Conservation (phyloP, 2,888 invertebrate species). For the Hipparchia semele region DNA sequence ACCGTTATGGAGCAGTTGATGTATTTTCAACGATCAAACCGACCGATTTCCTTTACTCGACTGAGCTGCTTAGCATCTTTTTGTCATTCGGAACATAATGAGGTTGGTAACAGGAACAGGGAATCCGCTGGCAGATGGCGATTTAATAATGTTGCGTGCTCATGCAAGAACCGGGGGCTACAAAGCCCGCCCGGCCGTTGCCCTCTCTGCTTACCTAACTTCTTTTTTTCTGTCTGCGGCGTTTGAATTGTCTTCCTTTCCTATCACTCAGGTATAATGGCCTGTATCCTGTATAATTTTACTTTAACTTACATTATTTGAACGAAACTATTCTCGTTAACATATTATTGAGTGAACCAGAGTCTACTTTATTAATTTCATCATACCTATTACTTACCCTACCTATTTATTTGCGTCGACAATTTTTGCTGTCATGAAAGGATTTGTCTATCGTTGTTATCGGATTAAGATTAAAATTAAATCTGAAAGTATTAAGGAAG, state of each 20-base stretch:
- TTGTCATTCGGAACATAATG: conserved; percentile 27
- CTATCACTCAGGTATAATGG: conserved; percentile 30
- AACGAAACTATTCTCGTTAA: neutral
- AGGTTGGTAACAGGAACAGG: conserved; percentile 29
- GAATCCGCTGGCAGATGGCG: conserved; percentile 40
- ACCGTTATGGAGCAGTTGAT: neutral
- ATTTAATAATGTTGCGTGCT: conserved; percentile 40
- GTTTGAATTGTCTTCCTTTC: conserved; percentile 47
- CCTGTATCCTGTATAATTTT: conserved; percentile 12
- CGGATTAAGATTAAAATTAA: conserved; percentile 10
- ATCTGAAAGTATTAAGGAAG: conserved; percentile 9
- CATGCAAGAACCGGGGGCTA: conserved; percentile 42
- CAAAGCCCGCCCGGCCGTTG: conserved; percentile 65
- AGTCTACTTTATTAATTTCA: neutral
- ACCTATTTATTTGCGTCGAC: conserved; percentile 11
- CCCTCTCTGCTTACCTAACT: conserved; percentile 54
- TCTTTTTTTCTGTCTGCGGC: conserved; percentile 50
- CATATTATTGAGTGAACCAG: neutral
- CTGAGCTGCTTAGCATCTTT: conserved; percentile 21
- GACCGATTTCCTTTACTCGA: conserved; percentile 1
- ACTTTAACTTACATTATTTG: neutral
- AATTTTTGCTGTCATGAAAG: neutral
- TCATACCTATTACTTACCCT: neutral
- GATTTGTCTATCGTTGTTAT: conserved; percentile 23
- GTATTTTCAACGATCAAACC: neutral